Base-by-base conservation (phyloP, 1,140 invertebrate genomes). In the Eumeta japonica region DNA sequence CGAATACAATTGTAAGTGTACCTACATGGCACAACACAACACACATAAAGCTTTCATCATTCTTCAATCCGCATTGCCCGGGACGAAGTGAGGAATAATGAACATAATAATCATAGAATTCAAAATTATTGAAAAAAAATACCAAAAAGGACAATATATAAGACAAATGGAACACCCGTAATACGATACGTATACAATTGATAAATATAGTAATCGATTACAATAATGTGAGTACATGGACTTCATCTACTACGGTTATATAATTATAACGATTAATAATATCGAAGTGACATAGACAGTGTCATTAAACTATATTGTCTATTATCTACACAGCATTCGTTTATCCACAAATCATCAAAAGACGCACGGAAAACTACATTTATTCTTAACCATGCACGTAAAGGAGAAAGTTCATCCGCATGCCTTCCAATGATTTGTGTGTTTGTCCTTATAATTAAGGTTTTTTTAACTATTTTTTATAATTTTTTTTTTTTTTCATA, bases 271-370 rank as follows among this genome's bases (percentile, higher is more conserved):
- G n/a, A 24, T 24, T 24, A 24, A 24, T 24, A n/a, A 7, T 24
- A 24, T 7, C 5, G 5, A 24, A 7, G 5, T 24, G 20, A n/a
- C n/a, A n/a, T n/a, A n/a, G n/a, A n/a, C n/a, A n/a, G n/a, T n/a
- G n/a, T n/a, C n/a, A n/a, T n/a, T n/a, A 7, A n/a, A 24, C 20
- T 24, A 24, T n/a, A 24, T 39, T 70, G 62, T 62, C 71, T 78
- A 78, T 78, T 78, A 78, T 78, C 75, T 76, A 76, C 73, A 76
- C 75, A 76, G 75, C 75, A 76, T 78, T 74, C 68, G 45, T 56
- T 36, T 61, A 57, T 65, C 10, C 41, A 52, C 52, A 52, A 31
- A 35, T 35, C 20, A 24, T 45, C 39, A 45, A 37, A 45, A n/a
- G n/a, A n/a, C n/a, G n/a, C n/a, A n/a, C n/a, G n/a, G n/a, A n/a